A percentile compares a stretch with the other conserved stretches of the same genome.
Evolutionary conservation across 2,113 vertebrate genomes (phyloP).

Genomic region (Butastur rufipennis): DNA sequence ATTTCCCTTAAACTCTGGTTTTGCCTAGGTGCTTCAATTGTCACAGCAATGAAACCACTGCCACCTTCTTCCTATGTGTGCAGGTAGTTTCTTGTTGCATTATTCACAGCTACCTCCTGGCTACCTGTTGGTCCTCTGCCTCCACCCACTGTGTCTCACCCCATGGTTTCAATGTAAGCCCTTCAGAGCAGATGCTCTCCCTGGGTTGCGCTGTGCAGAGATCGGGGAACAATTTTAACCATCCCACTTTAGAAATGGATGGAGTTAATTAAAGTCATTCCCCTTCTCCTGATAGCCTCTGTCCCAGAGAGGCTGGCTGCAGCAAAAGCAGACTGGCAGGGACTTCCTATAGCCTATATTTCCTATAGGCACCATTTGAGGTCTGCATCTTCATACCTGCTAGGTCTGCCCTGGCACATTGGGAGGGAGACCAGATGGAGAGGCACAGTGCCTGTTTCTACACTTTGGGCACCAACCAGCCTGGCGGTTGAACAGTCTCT

Average conservation of each 20-base stretch:
- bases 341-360: neutral
- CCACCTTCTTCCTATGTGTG: neutral
- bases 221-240: neutral
- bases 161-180: neutral
- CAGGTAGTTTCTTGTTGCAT: neutral
- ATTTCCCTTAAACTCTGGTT: neutral
- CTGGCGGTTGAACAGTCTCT: neutral
- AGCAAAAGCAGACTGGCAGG: neutral
- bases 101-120: neutral
- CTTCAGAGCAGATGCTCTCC: neutral
- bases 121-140: neutral
- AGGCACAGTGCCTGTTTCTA: neutral
- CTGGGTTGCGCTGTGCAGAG: neutral
- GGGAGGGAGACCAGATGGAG: neutral
- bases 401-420: fast-evolving
- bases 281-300: neutral
- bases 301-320: neutral
- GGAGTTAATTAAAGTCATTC: neutral
- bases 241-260: neutral
- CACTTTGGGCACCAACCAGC: neutral
- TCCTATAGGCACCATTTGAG: neutral
- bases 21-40: neutral
- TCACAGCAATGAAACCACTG: neutral
- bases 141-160: fast-evolving
- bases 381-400: neutral